Evolutionary conservation across 2,888 invertebrate species (phyloP), one percentile per base, ranked within the genome.

Genomic region (Blera fallax): DNA sequence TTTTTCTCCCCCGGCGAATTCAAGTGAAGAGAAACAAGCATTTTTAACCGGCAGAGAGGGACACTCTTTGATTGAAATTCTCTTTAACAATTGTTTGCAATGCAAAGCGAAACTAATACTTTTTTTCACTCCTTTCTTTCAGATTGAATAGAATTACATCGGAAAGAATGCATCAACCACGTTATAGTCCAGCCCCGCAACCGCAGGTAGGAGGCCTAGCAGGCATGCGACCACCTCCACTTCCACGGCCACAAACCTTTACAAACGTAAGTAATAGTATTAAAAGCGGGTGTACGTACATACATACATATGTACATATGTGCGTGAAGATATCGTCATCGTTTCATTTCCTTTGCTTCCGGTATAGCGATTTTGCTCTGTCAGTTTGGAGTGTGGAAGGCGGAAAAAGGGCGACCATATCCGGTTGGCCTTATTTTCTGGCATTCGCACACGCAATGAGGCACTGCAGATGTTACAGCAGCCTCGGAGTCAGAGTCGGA

Each of bases 231-330:
- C 89, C 88, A 76, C 89, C 89, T 18, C 89, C 88, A 82, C 87
- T 89, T 79, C 88, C 89, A 48, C 89, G 89, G 78, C 89, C 89
- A 72, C 90, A 89, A 89, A 91, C 91, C 90, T 92, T 93, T 92
- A 92, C 90, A 90, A 91, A 92, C 91, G 92, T 93, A 92, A 93
- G 93, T 93, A 92, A 69, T 56, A 56, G 11, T 8, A 32, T 67
- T 27, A 73, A 37, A 34, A 40, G 8, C 32, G 32, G 29, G 34
- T 37, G 67, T 60, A n/a, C n/a, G n/a, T n/a, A n/a, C n/a, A n/a
- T n/a, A n/a, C n/a, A n/a, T 60, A 3, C 14, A n/a, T 56, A 8
- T 11, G 50, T 40, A 14, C 21, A 2, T 52, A 37, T 43, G 40
- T 50, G 54, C 37, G 16, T 72, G 18, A 21, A 52, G 40, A 64